A percentile compares a stretch with the other conserved stretches of the same genome.
Conservation (phyloP, 2,113 vertebrate genomes). For the Ailuropoda melanoleuca region DNA sequence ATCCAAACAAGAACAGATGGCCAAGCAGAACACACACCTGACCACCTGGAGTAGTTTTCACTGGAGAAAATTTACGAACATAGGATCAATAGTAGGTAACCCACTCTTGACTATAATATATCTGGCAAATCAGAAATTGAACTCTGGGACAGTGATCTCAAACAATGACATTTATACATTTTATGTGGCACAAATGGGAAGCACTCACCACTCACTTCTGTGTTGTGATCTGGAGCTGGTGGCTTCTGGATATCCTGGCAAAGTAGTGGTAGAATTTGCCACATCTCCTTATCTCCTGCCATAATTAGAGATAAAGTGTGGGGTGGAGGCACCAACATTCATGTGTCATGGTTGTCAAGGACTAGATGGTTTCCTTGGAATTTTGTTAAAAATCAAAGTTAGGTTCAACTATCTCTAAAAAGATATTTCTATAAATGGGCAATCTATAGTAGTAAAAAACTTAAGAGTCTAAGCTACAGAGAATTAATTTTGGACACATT, state of each 20-base stretch:
- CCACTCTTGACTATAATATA: not conserved
- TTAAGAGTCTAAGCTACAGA: not conserved
- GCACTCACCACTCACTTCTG: not conserved
- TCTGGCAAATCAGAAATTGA: not conserved
- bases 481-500: not conserved
- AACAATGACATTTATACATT: not conserved
- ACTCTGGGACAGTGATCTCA: not conserved
- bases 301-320: not conserved
- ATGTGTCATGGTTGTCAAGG: not conserved
- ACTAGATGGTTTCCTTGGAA: not conserved
- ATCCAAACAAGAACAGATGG: not conserved
- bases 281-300: not conserved
- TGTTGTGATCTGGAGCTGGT: not conserved
- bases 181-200: not conserved
- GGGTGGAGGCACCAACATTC: not conserved
- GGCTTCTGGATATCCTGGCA: not conserved
- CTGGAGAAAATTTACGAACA: not conserved
- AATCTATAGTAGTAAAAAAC: conserved; percentile 19
- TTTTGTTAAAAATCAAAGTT: conserved; percentile 17
- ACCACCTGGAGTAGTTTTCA: not conserved
- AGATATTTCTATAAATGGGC: not conserved
- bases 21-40: not conserved
- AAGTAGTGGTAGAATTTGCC: not conserved
- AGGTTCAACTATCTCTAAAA: conserved; percentile 57
- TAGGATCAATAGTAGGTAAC: not conserved